Base-by-base conservation (phyloP, 2,797 vertebrate species). In the Halcyon leucocephala region DNA sequence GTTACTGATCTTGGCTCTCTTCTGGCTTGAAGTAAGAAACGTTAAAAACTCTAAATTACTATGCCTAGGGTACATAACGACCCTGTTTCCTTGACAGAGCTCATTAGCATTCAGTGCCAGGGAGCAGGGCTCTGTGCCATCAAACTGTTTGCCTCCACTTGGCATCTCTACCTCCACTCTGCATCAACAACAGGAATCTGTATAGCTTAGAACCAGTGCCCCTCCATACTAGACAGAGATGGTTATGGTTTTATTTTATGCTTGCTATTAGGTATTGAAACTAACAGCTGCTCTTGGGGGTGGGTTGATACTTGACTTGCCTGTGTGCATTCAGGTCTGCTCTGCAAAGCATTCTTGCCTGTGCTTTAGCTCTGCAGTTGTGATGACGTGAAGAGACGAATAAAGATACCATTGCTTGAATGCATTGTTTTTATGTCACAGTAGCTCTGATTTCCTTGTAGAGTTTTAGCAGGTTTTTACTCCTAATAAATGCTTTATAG, bases 211-310 rank as follows among this genome's bases (percentile, higher is more conserved):
- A 65, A 35, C 54, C 65, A 10, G n/a, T 10, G 13, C 54, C 24
- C 80, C 28, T 48, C 49, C 2, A 5, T 7, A 2, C 64, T 17
- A 28, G 37, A 73, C 42, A 37, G 13, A 79, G n/a, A 37, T 4
- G 9, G 42, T 24, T 80, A 39, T 6, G 28, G 25, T 17, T 84
- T 65, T 85, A 49, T 71, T 78, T 86, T 67, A 69, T n/a, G 61
- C 33, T 67, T 84, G 21, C 60, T 60, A 7, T 28, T 73, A 81
- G 70, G 29, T 46, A 51, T 18, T 76, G 85, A 78, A 73, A 64
- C 37, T 37, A 84, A 46, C 64, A 86, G 57, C 82, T 93, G 92
- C 91, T 87, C 12, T 57, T 54, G 46, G 20, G 33, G 52, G 15
- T 49, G 90, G 66, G 33, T 6, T 89, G 42, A 3, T 85, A 37